Conservation (phyloP, 92 coral and sea anemone species). For the Porites evermanni region DNA sequence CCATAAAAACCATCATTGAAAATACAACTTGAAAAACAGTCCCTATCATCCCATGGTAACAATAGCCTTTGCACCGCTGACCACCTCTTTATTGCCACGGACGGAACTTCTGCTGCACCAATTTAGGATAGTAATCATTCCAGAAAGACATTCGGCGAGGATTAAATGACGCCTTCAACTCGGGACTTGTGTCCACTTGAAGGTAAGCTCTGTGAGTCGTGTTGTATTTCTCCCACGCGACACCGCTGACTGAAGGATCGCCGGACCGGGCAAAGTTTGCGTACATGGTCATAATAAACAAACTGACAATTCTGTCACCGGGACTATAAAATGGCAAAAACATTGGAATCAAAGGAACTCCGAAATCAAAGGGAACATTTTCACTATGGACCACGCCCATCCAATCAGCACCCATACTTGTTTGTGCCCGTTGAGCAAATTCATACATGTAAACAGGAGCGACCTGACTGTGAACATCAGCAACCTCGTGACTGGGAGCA, state of each 20-base stretch:
- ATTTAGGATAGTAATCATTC: conserved; percentile 80
- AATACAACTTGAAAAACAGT: background rate
- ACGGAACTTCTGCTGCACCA: conserved; percentile 33
- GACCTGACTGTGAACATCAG: conserved; percentile 44
- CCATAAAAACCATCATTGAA: background rate
- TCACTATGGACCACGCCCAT: conserved; percentile 28
- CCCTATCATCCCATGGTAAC: background rate
- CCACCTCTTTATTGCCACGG: background rate
- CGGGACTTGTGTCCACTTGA: conserved; percentile 60
- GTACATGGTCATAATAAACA: conserved; percentile 36
- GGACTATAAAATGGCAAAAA: background rate
- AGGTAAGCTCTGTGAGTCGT: conserved; percentile 53
- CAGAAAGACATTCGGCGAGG: conserved; percentile 81
- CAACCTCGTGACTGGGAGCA: conserved; percentile 66
- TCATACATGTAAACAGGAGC: conserved; percentile 65
- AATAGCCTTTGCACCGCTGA: background rate
- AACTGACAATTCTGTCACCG: conserved; percentile 55
- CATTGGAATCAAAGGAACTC: background rate
- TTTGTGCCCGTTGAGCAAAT: conserved; percentile 40
- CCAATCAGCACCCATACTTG: conserved; percentile 14
- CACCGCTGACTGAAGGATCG: conserved; percentile 59
- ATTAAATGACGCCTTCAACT: conserved; percentile 64
- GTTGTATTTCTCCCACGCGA: conserved; percentile 71
- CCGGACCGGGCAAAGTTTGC: conserved; percentile 64
- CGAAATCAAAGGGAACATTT: conserved; percentile 20